These are phyloP conservation scores for Scatophagus argus DNA, from an alignment of 2,113 vertebrate species.

Conservation along the genomic window DNA sequence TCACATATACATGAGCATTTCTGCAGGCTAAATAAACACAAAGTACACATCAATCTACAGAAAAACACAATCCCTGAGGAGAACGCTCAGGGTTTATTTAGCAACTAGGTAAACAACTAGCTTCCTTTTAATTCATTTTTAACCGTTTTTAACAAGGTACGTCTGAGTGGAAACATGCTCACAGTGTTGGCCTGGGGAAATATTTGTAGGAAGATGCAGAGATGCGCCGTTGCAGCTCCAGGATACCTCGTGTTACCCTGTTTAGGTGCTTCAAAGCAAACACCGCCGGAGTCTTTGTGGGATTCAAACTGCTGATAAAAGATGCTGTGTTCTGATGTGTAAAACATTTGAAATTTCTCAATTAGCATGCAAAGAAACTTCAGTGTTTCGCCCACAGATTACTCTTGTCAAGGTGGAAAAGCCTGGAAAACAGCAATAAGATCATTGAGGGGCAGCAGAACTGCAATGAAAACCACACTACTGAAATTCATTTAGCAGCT, in stretches of 20 bases:
- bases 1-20: conserved; percentile 27
- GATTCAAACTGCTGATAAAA: conserved; percentile 25
- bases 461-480: not conserved
- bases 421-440: conserved; percentile 10
- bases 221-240: conserved; percentile 3
- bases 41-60: not conserved
- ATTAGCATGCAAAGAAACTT: conserved; percentile 19
- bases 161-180: not conserved
- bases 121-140: conserved; percentile 49
- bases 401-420: conserved; percentile 14
- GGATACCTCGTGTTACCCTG: not conserved
- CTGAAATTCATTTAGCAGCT: conserved; percentile 17
- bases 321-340: conserved; percentile 2
- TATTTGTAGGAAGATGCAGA: conserved; percentile 22
- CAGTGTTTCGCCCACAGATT: not conserved
- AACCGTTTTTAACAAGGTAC: conserved; percentile 42
- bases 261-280: conserved; percentile 31
- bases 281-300: not conserved
- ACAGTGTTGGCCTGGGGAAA: conserved; percentile 30
- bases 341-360: conserved; percentile 27
- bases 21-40: conserved; percentile 50
- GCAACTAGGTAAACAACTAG: conserved; percentile 45
- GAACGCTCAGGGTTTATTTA: conserved; percentile 13
- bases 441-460: conserved; percentile 21
- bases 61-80: not conserved